A percentile compares a stretch with the other conserved stretches of the same genome.
phyloP scores from a whole-genome alignment of 2,113 vertebrate species.

The Archilochus colubris region DNA sequence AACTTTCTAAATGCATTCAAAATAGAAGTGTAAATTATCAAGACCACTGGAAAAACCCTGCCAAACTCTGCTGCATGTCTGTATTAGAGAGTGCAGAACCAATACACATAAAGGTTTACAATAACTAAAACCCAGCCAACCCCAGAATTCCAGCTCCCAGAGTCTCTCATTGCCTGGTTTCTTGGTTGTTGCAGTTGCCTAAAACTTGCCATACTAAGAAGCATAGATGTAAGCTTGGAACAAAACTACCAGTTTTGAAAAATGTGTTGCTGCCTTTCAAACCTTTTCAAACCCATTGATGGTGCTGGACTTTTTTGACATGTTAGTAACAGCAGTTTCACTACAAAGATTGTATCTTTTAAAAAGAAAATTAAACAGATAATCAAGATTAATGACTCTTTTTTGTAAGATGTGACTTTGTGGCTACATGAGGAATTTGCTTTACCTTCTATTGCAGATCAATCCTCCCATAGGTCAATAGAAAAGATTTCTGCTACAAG shows the following conservation, averaged over 20 bases:
- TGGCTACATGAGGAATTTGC: neutral
- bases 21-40: neutral
- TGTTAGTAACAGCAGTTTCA: neutral
- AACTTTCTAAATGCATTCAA: neutral
- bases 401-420: neutral
- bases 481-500: constrained; percentile 22
- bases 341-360: neutral
- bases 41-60: neutral
- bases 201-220: neutral
- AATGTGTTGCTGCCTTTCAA: neutral
- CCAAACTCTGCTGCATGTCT: neutral
- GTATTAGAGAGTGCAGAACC: neutral
- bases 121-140: neutral
- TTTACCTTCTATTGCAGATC: constrained; percentile 18
- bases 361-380: neutral
- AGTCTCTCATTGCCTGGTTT: neutral
- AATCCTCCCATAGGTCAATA: neutral
- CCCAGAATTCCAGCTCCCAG: neutral
- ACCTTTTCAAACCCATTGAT: neutral
- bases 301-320: neutral
- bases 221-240: neutral
- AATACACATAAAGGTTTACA: neutral
- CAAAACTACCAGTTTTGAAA: neutral
- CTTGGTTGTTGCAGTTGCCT: neutral
- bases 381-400: neutral